Conservation (phyloP, 2,888 invertebrate species). For the Papilio protenor region DNA sequence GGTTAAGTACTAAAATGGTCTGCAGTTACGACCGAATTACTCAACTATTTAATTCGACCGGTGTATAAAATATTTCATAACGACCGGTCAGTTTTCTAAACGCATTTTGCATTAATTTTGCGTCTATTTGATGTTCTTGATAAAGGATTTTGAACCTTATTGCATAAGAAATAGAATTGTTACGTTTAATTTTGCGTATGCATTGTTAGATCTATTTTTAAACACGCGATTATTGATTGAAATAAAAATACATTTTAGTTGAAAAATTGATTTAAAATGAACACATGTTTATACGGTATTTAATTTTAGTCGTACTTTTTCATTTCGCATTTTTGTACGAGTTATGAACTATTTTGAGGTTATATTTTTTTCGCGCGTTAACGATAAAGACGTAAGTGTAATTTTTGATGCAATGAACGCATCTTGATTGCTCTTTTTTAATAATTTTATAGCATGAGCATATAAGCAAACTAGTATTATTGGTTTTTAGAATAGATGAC, state of each 20-base stretch:
- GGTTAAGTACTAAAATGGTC: conserved; percentile 22
- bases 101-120: conserved; percentile 21
- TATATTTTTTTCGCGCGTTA: not conserved
- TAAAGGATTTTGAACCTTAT: conserved; percentile 15
- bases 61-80: conserved; percentile 36
- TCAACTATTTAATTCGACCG: conserved; percentile 16
- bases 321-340: not conserved
- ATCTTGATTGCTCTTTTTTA: no score
- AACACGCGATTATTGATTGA: conserved; percentile 24
- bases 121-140: not conserved
- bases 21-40: conserved; percentile 19
- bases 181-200: not conserved
- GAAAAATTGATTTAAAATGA: not conserved
- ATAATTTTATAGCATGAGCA: no score
- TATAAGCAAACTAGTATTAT: no score
- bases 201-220: not conserved
- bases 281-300: conserved; percentile 25
- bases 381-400: no score
- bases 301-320: not conserved
- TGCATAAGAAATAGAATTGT: not conserved
- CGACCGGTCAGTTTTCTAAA: conserved; percentile 24
- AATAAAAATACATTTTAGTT: conserved; percentile 7
- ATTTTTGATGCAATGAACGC: no score
- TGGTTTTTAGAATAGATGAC: not conserved
- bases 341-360: not conserved